Evolutionary conservation across 2,113 vertebrate species (phyloP).

Genomic region (Brachyhypopomus gauderio): DNA sequence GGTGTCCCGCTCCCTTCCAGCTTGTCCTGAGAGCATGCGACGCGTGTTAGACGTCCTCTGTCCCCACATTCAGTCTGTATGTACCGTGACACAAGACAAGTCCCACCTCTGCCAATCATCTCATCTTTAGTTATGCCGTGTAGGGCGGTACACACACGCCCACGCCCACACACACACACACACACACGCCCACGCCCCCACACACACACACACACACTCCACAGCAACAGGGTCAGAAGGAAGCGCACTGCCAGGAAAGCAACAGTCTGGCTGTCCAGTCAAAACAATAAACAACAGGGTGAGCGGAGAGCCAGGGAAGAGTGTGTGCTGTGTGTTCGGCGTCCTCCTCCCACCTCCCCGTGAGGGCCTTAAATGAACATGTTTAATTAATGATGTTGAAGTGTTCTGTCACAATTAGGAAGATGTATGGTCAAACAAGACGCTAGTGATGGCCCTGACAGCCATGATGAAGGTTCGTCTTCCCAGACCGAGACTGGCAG

Average conservation of each 20-base stretch:
- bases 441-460: slow-evolving; percentile 94
- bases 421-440: slow-evolving; percentile 98
- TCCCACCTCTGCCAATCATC: slow-evolving; percentile 78
- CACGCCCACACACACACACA: slow-evolving; percentile 15
- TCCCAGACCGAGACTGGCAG: slow-evolving; percentile 86
- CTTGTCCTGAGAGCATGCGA: neutral
- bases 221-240: too few species aligned
- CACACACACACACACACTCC: neutral
- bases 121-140: slow-evolving; percentile 83
- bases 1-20: neutral
- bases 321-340: slow-evolving; percentile 18
- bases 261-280: slow-evolving; percentile 27
- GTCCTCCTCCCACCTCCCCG: slow-evolving; percentile 54
- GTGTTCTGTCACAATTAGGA: slow-evolving; percentile 96
- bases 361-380: slow-evolving; percentile 76
- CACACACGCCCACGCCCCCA: neutral
- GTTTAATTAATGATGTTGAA: slow-evolving; percentile 99
- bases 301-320: slow-evolving; percentile 8
- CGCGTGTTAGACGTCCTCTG: neutral
- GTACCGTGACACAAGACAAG: slow-evolving; percentile 90
- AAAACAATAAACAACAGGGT: slow-evolving; percentile 25
- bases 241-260: neutral
- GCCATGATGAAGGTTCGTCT: slow-evolving; percentile 88
- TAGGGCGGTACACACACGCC: neutral
- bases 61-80: slow-evolving; percentile 58